Evolutionary conservation across 2,888 invertebrate genomes (phyloP).

Genomic region (Diabrotica balteata): DNA sequence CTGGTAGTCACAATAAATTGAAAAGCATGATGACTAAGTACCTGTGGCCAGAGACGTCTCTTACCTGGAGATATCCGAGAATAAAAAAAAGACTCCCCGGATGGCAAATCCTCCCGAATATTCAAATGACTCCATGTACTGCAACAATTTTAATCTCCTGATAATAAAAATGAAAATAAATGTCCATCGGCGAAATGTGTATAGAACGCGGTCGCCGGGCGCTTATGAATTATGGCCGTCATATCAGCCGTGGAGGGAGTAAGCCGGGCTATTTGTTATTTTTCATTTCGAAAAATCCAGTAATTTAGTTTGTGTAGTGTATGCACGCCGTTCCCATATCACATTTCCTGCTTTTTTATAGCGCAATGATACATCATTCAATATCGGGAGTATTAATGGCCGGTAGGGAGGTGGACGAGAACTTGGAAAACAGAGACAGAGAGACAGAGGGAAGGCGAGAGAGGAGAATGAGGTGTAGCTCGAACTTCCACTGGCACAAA

Average conservation of each 20-base stretch:
- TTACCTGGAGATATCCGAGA: conserved; percentile 42
- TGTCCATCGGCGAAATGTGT: conserved; percentile 58
- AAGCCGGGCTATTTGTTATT: conserved; percentile 63
- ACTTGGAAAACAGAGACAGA: conserved; percentile 19
- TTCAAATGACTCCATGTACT: conserved; percentile 59
- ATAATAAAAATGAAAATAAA: conserved; percentile 63
- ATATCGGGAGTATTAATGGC: conserved; percentile 56
- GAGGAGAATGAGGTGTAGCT: conserved; percentile 42
- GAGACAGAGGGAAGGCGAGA: conserved; percentile 25
- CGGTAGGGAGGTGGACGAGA: conserved; percentile 34
- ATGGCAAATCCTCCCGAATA: conserved; percentile 55
- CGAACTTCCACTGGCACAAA: conserved; percentile 8
- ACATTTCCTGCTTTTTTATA: conserved; percentile 63
- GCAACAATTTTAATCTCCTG: conserved; percentile 63
- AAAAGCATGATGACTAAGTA: conserved; percentile 17
- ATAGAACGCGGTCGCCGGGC: conserved; percentile 50
- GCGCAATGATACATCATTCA: conserved; percentile 64
- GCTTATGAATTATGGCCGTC: conserved; percentile 61
- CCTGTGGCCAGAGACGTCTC: conserved; percentile 31
- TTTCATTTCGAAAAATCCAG: conserved; percentile 63
- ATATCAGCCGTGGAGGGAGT: conserved; percentile 58
- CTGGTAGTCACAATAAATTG: conserved; percentile 9
- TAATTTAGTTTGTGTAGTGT: conserved; percentile 62
- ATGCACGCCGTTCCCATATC: conserved; percentile 60
- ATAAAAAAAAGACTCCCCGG: conserved; percentile 32